phyloP scores from a whole-genome alignment of 2,113 vertebrate genomes.

The Calyptommatus sinebrachiatus region DNA sequence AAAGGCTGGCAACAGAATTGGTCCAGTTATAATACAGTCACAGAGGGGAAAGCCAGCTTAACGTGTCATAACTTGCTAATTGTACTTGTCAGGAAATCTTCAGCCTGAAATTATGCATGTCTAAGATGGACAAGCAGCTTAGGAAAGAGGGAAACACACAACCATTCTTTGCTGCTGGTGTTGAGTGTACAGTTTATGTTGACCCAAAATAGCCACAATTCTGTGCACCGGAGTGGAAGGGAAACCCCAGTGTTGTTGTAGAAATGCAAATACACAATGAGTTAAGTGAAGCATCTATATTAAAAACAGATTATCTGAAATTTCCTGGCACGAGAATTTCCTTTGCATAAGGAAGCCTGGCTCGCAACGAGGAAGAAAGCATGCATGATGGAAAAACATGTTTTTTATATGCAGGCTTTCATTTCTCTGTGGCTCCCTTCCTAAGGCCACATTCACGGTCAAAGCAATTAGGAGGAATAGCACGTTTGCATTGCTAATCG shows the following conservation, averaged over 20 bases:
- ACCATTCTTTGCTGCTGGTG: not conserved
- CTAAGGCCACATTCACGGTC: not conserved
- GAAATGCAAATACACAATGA: not conserved
- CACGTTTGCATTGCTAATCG: not conserved
- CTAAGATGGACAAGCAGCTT: not conserved
- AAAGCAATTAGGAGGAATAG: no score
- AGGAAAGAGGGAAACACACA: not conserved
- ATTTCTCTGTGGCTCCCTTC: not conserved
- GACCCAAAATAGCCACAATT: not conserved
- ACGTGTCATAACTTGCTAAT: constrained; percentile 10
- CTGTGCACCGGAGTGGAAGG: not conserved
- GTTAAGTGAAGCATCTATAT: not conserved
- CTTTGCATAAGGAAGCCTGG: not conserved
- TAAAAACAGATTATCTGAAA: constrained; percentile 5
- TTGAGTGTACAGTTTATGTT: not conserved
- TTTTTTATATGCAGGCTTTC: not conserved
- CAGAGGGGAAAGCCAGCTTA: not conserved
- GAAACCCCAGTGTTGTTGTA: not conserved
- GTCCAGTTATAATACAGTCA: not conserved
- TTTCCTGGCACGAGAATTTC: not conserved
- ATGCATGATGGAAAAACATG: not conserved
- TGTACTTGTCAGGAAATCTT: not conserved
- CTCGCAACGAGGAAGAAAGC: not conserved
- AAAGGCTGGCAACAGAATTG: no score
- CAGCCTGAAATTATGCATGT: not conserved